Base-by-base conservation (phyloP, 2,888 invertebrate species). In the Cyclophora albipunctata region DNA sequence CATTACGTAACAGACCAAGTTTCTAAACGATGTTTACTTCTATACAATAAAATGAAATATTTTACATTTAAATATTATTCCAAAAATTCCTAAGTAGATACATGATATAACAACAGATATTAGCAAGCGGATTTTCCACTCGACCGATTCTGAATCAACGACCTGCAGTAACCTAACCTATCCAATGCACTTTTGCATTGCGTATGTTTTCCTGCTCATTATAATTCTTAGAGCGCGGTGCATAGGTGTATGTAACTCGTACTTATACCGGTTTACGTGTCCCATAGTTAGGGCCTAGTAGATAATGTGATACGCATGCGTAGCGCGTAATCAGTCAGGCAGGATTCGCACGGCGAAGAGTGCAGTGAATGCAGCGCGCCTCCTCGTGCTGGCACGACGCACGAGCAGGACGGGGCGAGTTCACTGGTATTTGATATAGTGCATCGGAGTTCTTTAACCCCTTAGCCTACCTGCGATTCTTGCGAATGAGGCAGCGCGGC, bases 351-450 rank as follows among this genome's bases (percentile, higher is more conserved):
- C 84, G 84, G 75, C 73, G 76, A 68, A 64, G 71, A 77, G 73
- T 76, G 78, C 80, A 76, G 67, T 64, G 75, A 71, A 78, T 80
- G 83, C 83, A 77, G 63, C 63, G 64, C 68, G 59, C 73, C 20
- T 20, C 20, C 20, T 20, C 20, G 20, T 20, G 20, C 20, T 20
- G 75, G 75, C 79, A 85, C 78, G 80, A 69, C 58, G 84, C 69
- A 76, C 62, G 79, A 87, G 77, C 60, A 75, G 64, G 86, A 86
- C 72, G 60, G 67, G 69, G 73, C 67, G 80, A 84, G 86, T 89
- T 89, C 89, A 89, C 84, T 86, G 89, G 85, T 87, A 87, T 87
- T 87, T 85, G 85, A 89, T 87, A 84, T 88, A 87, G 86, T 88
- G 84, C 88, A 90, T 71, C 69, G 70, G 78, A 86, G 88, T 89